Percentiles rank a stretch among this genome's conserved stretches.
These are phyloP conservation scores for Furcula furcula DNA, from an alignment of 2,888 invertebrate species.

Conservation along the genomic window DNA sequence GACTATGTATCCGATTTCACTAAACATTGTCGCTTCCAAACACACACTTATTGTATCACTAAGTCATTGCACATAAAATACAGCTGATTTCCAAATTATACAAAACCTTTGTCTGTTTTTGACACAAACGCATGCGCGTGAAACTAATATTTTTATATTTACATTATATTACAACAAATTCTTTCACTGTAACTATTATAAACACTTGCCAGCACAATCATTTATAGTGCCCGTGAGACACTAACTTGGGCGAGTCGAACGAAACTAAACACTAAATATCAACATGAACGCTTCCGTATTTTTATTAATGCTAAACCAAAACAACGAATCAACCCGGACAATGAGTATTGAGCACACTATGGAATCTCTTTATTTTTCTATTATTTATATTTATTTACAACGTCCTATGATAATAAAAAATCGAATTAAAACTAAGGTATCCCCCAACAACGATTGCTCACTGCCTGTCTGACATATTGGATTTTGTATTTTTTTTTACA, in stretches of 20 bases:
- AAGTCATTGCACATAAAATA: conserved; percentile 80
- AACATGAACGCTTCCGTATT: conserved; percentile 47
- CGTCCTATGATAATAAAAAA: conserved; percentile 42
- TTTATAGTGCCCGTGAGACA: conserved; percentile 39
- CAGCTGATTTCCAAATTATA: conserved; percentile 82
- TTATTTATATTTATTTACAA: conserved; percentile 38
- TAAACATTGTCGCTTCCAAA: conserved; percentile 81
- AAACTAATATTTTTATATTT: conserved; percentile 78
- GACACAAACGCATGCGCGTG: conserved; percentile 81
- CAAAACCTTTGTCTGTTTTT: conserved; percentile 84
- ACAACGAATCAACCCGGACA: conserved; percentile 25
- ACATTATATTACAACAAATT: conserved; percentile 77
- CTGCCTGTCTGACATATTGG: conserved; percentile 67
- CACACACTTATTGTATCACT: conserved; percentile 73
- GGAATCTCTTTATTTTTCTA: conserved; percentile 40
- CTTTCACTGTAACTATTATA: conserved; percentile 41
- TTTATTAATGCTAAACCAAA: conserved; percentile 25
- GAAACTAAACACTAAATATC: conserved; percentile 67
- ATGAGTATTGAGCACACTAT: no score
- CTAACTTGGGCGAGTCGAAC: conserved; percentile 35
- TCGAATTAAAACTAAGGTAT: conserved; percentile 40
- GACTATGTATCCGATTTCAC: conserved; percentile 85
- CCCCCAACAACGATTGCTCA: conserved; percentile 34
- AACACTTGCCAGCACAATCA: conserved; percentile 26
- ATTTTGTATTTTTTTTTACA: conserved; percentile 39